phyloP scores from a whole-genome alignment of 2,113 vertebrate genomes.

The Phaethon lepturus region DNA sequence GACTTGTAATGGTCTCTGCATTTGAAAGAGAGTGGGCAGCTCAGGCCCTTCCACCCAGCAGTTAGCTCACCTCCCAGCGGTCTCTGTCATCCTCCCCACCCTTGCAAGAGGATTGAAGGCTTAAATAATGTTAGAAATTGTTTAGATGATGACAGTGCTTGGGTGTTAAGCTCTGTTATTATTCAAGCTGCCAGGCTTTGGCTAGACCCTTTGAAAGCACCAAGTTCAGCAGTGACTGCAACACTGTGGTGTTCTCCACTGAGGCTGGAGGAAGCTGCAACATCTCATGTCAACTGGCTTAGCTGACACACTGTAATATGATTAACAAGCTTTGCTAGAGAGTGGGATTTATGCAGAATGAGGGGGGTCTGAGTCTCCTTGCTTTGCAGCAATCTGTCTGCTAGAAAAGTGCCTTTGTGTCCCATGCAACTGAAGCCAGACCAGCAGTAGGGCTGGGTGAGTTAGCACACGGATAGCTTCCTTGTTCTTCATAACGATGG shows the following conservation, averaged over 20 bases:
- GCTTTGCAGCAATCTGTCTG: neutral
- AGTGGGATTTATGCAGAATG: neutral
- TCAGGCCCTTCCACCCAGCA: neutral
- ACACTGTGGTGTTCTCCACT: neutral
- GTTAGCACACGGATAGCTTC: neutral
- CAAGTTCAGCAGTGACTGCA: neutral
- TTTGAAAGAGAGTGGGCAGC: neutral
- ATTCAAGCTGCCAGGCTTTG: neutral
- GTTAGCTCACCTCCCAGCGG: neutral
- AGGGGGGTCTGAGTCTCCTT: neutral
- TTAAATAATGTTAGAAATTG: neutral
- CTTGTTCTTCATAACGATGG: neutral
- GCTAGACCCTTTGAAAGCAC: neutral
- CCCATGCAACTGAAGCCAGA: neutral
- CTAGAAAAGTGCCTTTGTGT: neutral
- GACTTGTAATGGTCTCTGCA: neutral
- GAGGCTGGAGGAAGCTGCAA: neutral
- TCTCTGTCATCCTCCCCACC: neutral
- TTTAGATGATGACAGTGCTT: neutral
- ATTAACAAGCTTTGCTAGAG: neutral
- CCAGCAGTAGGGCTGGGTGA: neutral
- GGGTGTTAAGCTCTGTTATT: neutral
- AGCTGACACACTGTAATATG: neutral
- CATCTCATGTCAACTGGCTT: neutral
- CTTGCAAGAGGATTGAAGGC: neutral